These are phyloP conservation scores for Arvicanthis niloticus DNA, from an alignment of 2,113 vertebrate genomes.

Conservation along the genomic window DNA sequence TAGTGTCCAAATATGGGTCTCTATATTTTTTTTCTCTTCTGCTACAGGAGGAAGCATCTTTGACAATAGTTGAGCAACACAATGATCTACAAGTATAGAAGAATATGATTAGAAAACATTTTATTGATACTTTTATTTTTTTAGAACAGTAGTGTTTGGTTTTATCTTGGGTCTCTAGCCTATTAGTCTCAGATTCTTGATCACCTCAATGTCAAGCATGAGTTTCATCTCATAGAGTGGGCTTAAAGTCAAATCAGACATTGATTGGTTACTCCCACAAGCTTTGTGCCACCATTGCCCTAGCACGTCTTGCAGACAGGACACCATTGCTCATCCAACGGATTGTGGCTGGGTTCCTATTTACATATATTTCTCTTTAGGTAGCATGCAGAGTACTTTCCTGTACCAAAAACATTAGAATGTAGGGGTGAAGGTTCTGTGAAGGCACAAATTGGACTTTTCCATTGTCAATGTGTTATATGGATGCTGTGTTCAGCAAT, in stretches of 20 bases:
- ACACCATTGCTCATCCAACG: neutral
- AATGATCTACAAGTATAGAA: neutral
- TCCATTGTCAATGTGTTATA: no score
- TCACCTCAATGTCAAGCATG: neutral
- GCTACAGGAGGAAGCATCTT: neutral
- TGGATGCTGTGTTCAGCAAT: neutral
- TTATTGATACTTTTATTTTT: neutral
- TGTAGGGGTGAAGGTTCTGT: neutral
- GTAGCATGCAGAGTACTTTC: neutral
- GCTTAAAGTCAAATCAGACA: neutral
- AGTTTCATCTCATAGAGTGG: neutral
- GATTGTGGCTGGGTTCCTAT: neutral
- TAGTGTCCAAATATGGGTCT: neutral
- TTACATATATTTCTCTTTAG: neutral
- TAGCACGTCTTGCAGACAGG: neutral
- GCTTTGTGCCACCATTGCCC: neutral
- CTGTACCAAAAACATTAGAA: neutral
- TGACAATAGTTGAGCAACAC: no score
- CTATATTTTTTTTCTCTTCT: neutral
- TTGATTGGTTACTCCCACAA: neutral
- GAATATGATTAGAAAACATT: neutral
- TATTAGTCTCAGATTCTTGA: neutral
- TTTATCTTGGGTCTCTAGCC: neutral
- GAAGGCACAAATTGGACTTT: neutral
- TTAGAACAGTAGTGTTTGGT: neutral